Evolutionary conservation across 1,140 invertebrate species (phyloP).

Genomic region (Scaptomyza hsui): DNA sequence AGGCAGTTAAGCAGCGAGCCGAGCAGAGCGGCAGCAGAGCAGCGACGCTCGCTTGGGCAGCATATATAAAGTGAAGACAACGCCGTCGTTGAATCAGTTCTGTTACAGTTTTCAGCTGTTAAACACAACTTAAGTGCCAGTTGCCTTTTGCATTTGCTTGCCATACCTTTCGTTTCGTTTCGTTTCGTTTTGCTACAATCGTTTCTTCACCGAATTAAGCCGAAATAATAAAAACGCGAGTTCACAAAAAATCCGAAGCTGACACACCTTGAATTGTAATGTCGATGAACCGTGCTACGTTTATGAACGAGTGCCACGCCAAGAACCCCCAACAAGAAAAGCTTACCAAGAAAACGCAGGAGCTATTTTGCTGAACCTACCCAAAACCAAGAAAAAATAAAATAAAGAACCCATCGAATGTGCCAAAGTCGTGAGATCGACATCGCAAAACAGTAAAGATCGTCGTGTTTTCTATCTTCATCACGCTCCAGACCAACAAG

Average conservation of each 20-base stretch:
- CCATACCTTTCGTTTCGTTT: background rate
- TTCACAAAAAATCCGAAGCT: slow-evolving; percentile 17
- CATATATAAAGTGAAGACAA: slow-evolving; percentile 72
- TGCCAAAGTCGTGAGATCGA: slow-evolving; percentile 61
- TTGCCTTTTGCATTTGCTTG: slow-evolving; percentile 17
- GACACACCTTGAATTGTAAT: slow-evolving; percentile 76
- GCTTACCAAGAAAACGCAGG: slow-evolving; percentile 9
- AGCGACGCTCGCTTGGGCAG: slow-evolving; percentile 4
- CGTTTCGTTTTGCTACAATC: slow-evolving; percentile 6
- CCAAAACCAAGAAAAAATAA: background rate
- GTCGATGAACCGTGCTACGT: slow-evolving; percentile 78
- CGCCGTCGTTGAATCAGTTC: slow-evolving; percentile 57
- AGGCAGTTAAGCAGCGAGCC: slow-evolving; percentile 21
- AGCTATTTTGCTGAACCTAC: background rate
- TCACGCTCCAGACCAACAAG: background rate
- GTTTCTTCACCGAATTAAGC: background rate
- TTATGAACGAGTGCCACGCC: slow-evolving; percentile 65
- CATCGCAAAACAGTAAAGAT: slow-evolving; percentile 39
- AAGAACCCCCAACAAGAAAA: slow-evolving; percentile 43
- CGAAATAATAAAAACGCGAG: background rate
- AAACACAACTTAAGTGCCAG: slow-evolving; percentile 67
- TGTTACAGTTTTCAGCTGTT: slow-evolving; percentile 79
- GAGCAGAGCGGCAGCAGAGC: slow-evolving; percentile 3
- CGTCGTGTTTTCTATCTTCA: background rate
- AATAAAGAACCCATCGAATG: slow-evolving; percentile 32